Base-by-base conservation (phyloP, 1,140 invertebrate species). In the Drosophila paulistorum region DNA sequence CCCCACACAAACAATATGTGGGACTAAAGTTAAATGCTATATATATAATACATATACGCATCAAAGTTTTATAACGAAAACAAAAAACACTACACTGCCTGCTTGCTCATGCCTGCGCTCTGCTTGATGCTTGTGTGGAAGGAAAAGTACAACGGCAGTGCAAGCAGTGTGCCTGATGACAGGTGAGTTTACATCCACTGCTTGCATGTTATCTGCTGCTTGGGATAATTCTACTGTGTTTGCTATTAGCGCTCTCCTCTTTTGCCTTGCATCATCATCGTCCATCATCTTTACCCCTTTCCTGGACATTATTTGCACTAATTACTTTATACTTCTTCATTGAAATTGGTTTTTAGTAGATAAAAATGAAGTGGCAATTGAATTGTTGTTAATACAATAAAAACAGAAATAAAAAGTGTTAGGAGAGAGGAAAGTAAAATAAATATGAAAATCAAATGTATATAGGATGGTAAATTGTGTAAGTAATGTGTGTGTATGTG, bases 11-110 rank as follows among this genome's bases (percentile, higher is more conserved):
- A 51, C 10, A 51, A 23, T 11, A 51, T 23, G 45, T 23, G 17
- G 17, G 17, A 51, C 9, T 11, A 48, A 48, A 17, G 7, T 11
- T 51, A 3, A 51, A 67, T 59, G 42, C 69, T 37, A 48, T 48
- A 48, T 48, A 51, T 51, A 1, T 51, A 7, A 42, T 42, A 17
- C 17, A 45, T 17, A 17, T 48, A 30, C 5, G 30, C 30, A 30
- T 30, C 30, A 7, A 30, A 30, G 30, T 30, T 7, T 5, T 26
- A 26, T 26, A 5, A 26, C 5, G 6, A 30, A 30, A 30, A 30
- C 30, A 30, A 7, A 30, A 5, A 30, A 30, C 30, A 7, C 30
- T 30, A 30, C 5, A 2, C 17, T 17, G 17, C 7, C 26, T 26
- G 26, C 26, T 26, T 26, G 1, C 20, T 30, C 6, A 30, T 30